Evolutionary conservation across 2,888 invertebrate species (phyloP).

Genomic region (Ochropleura leucogaster): DNA sequence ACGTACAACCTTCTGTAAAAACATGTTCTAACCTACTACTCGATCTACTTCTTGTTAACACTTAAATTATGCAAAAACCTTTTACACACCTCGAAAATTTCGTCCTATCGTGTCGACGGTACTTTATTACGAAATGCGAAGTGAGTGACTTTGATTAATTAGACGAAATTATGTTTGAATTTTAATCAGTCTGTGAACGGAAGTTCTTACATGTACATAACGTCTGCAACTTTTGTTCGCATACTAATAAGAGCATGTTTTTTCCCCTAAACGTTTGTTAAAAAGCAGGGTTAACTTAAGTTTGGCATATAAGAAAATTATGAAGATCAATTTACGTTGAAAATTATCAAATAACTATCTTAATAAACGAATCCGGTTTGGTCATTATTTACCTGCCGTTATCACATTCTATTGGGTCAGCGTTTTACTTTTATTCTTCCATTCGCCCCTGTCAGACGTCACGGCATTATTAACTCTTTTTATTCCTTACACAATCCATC

Average conservation of each 20-base stretch:
- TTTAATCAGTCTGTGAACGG: constrained; percentile 27
- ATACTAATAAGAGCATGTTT: neutral
- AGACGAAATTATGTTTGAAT: constrained; percentile 43
- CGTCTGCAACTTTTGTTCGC: neutral
- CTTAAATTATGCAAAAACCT: constrained; percentile 11
- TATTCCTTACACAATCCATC: no score
- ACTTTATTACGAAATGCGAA: constrained; percentile 23
- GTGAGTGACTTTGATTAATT: constrained; percentile 58
- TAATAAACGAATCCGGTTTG: no score
- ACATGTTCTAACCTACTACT: neutral
- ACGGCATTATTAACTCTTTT: no score
- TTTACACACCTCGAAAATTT: constrained; percentile 4
- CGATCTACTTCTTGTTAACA: neutral
- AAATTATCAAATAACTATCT: no score
- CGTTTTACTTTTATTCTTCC: no score
- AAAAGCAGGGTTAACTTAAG: neutral
- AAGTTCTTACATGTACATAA: neutral
- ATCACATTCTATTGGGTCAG: no score
- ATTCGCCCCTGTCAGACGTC: no score
- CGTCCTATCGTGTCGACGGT: constrained; percentile 19
- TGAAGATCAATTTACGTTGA: no score
- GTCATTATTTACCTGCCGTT: no score
- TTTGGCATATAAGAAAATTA: no score
- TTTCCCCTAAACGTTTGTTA: neutral
- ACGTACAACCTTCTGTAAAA: neutral